Conservation (phyloP, 2,888 invertebrate species). For the Muschampia plurimacula region DNA sequence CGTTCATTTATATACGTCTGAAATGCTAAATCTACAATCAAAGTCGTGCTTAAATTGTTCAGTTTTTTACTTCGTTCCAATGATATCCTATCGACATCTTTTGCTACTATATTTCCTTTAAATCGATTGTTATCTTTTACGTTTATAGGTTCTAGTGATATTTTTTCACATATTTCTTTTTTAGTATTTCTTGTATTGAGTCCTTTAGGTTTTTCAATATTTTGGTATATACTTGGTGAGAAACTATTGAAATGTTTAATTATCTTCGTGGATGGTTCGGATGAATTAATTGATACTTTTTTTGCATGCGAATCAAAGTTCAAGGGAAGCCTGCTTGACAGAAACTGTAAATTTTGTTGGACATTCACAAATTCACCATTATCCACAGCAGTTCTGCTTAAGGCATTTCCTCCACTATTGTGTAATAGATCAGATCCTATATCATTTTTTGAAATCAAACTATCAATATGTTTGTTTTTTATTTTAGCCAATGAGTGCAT, state of each 20-base stretch:
- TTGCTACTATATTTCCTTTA: neutral
- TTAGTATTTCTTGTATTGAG: neutral
- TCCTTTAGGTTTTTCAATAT: neutral
- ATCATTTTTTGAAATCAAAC: neutral
- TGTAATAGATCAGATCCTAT: neutral
- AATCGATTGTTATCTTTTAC: neutral
- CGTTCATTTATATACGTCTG: constrained; percentile 58
- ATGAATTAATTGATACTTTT: neutral
- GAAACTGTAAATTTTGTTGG: neutral
- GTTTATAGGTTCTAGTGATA: neutral
- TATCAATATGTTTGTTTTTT: neutral
- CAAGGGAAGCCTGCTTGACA: neutral
- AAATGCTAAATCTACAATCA: constrained; percentile 59
- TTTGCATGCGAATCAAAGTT: neutral
- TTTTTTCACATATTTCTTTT: neutral
- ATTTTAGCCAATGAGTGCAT: neutral
- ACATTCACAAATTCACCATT: neutral
- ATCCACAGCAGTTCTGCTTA: neutral
- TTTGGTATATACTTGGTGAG: neutral
- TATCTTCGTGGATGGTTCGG: neutral
- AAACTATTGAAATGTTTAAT: neutral
- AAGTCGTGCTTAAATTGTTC: neutral
- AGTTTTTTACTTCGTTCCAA: neutral
- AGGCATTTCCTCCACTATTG: neutral
- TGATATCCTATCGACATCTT: neutral